These are phyloP conservation scores for Heterocephalus glaber DNA, from an alignment of 2,113 vertebrate genomes.

Conservation along the genomic window DNA sequence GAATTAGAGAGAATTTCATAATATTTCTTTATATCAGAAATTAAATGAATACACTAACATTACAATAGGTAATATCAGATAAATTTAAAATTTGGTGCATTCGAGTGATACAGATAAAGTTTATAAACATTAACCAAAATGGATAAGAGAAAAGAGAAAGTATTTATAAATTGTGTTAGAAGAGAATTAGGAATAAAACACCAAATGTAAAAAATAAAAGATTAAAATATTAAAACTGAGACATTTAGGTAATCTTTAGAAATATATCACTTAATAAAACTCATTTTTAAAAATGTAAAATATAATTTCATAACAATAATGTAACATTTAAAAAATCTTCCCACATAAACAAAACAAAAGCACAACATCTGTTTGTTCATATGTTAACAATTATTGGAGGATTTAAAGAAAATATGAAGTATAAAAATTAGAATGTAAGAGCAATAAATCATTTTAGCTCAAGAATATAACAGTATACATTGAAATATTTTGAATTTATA, in stretches of 20 bases:
- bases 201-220: not conserved
- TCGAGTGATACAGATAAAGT: not conserved
- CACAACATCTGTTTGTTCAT: not conserved
- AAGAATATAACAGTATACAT: not conserved
- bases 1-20: not conserved
- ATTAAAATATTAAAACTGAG: not conserved
- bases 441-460: not conserved
- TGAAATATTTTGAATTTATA: not conserved
- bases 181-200: not conserved
- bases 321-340: not conserved
- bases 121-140: not conserved
- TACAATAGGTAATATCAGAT: not conserved
- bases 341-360: not conserved
- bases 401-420: not conserved
- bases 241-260: not conserved
- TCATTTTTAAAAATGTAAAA: not conserved
- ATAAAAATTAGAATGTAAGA: constrained; percentile 20
- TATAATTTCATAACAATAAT: not conserved
- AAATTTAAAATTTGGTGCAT: not conserved
- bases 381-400: not conserved
- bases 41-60: not conserved
- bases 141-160: not conserved
- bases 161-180: not conserved
- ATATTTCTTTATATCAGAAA: not conserved
- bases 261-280: not conserved